Percentiles rank a stretch among this genome's conserved stretches.
Conservation (phyloP, 2,113 vertebrate genomes). For the Agapornis roseicollis region DNA sequence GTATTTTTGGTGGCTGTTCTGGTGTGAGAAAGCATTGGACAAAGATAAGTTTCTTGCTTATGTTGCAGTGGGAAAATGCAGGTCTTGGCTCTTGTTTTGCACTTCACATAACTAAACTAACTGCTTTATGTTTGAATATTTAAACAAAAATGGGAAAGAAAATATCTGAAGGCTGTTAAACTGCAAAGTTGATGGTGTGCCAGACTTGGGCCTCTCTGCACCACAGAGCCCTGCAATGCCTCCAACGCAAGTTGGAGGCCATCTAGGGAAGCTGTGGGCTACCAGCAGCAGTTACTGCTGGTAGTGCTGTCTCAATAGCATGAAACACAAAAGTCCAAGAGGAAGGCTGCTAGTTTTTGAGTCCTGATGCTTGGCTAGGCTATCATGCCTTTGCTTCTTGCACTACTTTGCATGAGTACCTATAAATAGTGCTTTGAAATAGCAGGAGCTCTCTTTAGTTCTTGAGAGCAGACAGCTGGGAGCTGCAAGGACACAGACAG, state of each 20-base stretch:
- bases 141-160: background rate
- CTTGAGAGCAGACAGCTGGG: background rate
- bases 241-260: background rate
- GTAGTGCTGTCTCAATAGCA: background rate
- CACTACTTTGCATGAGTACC: background rate
- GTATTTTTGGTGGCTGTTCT: background rate
- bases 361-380: background rate
- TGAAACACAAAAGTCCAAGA: background rate
- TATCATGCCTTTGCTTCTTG: background rate
- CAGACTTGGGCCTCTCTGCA: background rate
- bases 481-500: background rate
- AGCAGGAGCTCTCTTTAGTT: background rate
- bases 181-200: accelerated
- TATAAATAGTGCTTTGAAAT: constrained; percentile 14
- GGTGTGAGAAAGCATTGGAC: background rate
- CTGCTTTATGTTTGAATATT: background rate
- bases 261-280: accelerated
- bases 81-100: background rate
- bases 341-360: background rate
- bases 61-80: constrained; percentile 17
- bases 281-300: background rate
- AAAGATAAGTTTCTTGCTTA: background rate
- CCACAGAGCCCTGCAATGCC: accelerated
- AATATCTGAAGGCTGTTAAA: background rate
- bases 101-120: background rate